Base-by-base conservation (phyloP, 2,797 vertebrate species). In the Poecilia picta region DNA sequence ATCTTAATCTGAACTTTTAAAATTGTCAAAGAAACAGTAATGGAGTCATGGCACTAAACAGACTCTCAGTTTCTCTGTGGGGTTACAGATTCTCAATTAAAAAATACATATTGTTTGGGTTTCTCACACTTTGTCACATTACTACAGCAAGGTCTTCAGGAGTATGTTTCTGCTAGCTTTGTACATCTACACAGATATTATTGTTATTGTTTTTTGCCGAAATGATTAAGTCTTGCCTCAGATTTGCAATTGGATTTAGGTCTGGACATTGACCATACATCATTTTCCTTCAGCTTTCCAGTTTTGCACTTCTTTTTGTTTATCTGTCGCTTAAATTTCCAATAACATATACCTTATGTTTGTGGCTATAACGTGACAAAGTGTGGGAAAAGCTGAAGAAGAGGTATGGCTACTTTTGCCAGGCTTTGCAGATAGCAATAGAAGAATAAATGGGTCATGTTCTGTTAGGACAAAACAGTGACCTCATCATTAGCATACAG, bases 401-500 rank as follows among this genome's bases (percentile, higher is more conserved):
- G 36, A 4, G 12, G 25, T 28, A 71, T 45, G 41, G 43, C 28
- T 71, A 45, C 13, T 45, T 85, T 76, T 81, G 68, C 70, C 86
- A 84, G 75, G 86, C 89, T 81, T 88, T 83, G 75, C 87, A 83
- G 84, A 87, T 77, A 81, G 86, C 86, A 87, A 88, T 90, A 90
- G 86, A 91, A 90, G 83, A 72, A 70, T 68, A 78, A 78, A 55
- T 33, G 74, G 72, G 73, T 76, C 76, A 73, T 66, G 78, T 86
- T 90, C 0, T 68, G 55, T 66, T 72, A 90, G 87, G 78, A 92
- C 86, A 84, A 73, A 77, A 82, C 49, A 15, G 70, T 39, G 80
- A 85, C 92, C 91, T 81, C 76, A 66, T 90, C 79, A 93, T 95
- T 94, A 89, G 90, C 90, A 93, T 93, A 89, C 81, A 81, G 82